Evolutionary conservation across 2,888 invertebrate species (phyloP).

Genomic region (Furcula furcula): DNA sequence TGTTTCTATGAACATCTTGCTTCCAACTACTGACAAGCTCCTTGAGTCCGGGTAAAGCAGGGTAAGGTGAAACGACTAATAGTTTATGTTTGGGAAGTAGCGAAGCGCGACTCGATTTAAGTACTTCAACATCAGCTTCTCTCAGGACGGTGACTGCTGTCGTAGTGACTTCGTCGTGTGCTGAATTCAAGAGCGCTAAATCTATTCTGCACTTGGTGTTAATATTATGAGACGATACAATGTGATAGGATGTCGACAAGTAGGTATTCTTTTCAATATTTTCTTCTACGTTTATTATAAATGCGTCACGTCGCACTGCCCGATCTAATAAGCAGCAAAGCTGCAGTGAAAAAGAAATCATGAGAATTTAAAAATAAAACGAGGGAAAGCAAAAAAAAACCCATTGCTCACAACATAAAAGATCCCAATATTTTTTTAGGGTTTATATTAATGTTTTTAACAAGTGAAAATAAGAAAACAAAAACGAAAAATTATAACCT

Average conservation of each 20-base stretch:
- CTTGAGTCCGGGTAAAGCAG: slow-evolving; percentile 19
- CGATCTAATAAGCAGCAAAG: slow-evolving; percentile 2
- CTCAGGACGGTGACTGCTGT: slow-evolving; percentile 10
- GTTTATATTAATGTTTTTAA: not conserved
- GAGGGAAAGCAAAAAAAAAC: no score
- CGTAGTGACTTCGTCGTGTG: not conserved
- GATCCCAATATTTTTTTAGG: not conserved
- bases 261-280: no score
- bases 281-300: slow-evolving; percentile 7
- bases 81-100: slow-evolving; percentile 11
- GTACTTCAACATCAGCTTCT: slow-evolving; percentile 13
- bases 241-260: slow-evolving; percentile 4
- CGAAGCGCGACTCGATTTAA: slow-evolving; percentile 10
- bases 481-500: no score
- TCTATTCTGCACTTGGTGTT: slow-evolving; percentile 8
- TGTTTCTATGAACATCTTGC: slow-evolving; percentile 9
- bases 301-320: slow-evolving; percentile 2
- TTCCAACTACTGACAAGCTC: slow-evolving; percentile 21
- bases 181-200: slow-evolving; percentile 11
- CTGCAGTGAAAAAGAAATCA: no score
- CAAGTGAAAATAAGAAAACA: not conserved
- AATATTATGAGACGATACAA: slow-evolving; percentile 2
- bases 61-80: slow-evolving; percentile 16
- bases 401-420: no score
- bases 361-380: no score